These are phyloP conservation scores for Troilus luridus DNA, from an alignment of 2,888 invertebrate species.

Conservation along the genomic window DNA sequence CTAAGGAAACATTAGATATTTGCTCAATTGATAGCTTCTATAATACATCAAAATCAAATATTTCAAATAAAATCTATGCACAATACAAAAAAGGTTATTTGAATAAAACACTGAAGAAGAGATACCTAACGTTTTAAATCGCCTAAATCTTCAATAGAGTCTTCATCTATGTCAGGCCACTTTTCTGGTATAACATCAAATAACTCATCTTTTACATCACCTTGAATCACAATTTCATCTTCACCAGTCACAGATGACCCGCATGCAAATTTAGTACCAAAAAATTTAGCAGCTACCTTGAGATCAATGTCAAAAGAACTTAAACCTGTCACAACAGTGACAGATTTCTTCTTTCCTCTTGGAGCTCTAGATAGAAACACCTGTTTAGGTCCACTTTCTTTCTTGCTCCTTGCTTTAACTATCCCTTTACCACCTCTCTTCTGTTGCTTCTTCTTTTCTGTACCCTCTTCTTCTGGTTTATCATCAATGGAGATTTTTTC, in stretches of 20 bases:
- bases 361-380: conserved; percentile 85
- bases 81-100: neutral
- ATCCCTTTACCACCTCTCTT: conserved; percentile 97
- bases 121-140: conserved; percentile 87
- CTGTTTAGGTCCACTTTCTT: conserved; percentile 90
- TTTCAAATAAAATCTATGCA: conserved; percentile 10
- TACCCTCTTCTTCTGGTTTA: conserved; percentile 78
- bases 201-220: conserved; percentile 98
- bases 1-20: neutral
- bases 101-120: neutral
- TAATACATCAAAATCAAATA: neutral
- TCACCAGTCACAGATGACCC: conserved; percentile 99
- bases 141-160: conserved; percentile 91
- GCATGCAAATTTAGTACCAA: conserved; percentile 97
- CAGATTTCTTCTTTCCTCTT: conserved; percentile 98
- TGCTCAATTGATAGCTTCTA: neutral
- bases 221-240: conserved; percentile 99
- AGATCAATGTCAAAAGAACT: conserved; percentile 97
- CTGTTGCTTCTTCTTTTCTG: conserved; percentile 94
- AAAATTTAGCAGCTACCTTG: conserved; percentile 97
- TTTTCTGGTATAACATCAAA: conserved; percentile 98
- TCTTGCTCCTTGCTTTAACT: conserved; percentile 95
- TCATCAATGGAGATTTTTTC: conserved; percentile 82
- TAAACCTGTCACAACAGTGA: conserved; percentile 96
- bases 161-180: conserved; percentile 97